Base-by-base conservation (phyloP, 1,140 invertebrate species). In the Grapholita molesta region DNA sequence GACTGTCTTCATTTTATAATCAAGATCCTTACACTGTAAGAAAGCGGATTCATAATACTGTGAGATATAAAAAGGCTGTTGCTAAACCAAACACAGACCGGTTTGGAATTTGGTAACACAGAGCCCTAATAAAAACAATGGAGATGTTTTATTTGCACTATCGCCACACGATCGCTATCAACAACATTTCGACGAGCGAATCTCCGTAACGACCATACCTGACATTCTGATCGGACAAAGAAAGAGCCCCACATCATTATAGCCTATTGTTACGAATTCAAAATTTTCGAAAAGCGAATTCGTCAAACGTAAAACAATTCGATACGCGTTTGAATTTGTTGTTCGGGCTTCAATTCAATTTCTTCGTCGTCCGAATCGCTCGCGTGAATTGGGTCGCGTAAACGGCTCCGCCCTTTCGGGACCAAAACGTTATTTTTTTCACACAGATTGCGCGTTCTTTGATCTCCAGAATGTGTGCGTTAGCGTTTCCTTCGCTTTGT, bases 271-370 rank as follows among this genome's bases (percentile, higher is more conserved):
- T 79, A 80, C 80, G 77, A 83, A 89, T 89, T 89, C 85, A 70
- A 87, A 89, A 89, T 86, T 89, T 91, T 86, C 74, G 67, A 89
- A 89, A 89, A 88, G 83, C 83, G 86, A 90, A 90, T 87, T 86
- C 86, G 86, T 85, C 88, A 88, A 91, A 89, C 86, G 85, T 91
- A 91, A 91, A 91, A 91, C 89, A 91, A 91, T 91, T 91, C 89
- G 89, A 91, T 88, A 91, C 89, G 89, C 88, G 83, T 91, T 86
- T 78, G 85, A 89, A 85, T 91, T 89, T 87, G 89, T 89, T 89
- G 87, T 89, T 88, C 75, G 84, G 73, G 70, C 79, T 85, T 89
- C 89, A 90, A 90, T 90, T 90, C 86, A 86, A 90, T 91, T 91
- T 89, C 88, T 91, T 91, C 83, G 80, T 72, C 79, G 79, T 81